Evolutionary conservation across 2,888 invertebrate genomes (phyloP), one percentile per base, ranked within the genome.

Genomic region (Heliconius cydno): DNA sequence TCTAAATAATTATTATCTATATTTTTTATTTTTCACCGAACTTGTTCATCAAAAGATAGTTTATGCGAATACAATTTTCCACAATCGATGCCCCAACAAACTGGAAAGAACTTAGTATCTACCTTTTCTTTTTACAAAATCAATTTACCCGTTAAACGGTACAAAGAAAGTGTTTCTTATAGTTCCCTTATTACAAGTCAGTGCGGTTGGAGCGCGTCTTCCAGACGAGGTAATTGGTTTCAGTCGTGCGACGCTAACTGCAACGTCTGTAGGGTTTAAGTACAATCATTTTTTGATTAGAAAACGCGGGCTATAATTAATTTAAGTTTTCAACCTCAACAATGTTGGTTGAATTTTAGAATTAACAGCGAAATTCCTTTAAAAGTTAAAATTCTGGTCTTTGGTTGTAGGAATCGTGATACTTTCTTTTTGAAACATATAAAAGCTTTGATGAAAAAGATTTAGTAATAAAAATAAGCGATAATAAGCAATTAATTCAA

Each of bases 171-270:
- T 79, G 79, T 79, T 82, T 80, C 83, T 82, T 81, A 79, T 82
- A 82, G 76, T 81, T 78, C 82, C 73, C 79, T 83, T 81, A 81
- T 79, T 81, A 82, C 74, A 82, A 81, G 81, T 82, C 80, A 78
- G 81, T 82, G 84, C 78, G 84, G 84, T 82, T 71, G 1, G 57
- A 84, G 84, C 80, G 77, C 81, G 84, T 81, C 81, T 84, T 84
- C 84, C 77, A 77, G 78, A 78, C 65, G 80, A 79, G 80, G 79
- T 84, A 84, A 84, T 84, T 84, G 84, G 82, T 81, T 83, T 79
- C 81, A 79, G 79, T 68, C 79, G 82, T 77, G 81, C 79, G 78
- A 66, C 76, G 81, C 81, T 82, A 83, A 82, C 81, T 80, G 83
- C 80, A 80, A 78, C 80, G 80, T 79, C 76, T 65, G 82, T 67